A percentile compares a stretch with the other conserved stretches of the same genome.
Conservation (phyloP, 2,888 invertebrate genomes). For the Tuberolachnus salignus region DNA sequence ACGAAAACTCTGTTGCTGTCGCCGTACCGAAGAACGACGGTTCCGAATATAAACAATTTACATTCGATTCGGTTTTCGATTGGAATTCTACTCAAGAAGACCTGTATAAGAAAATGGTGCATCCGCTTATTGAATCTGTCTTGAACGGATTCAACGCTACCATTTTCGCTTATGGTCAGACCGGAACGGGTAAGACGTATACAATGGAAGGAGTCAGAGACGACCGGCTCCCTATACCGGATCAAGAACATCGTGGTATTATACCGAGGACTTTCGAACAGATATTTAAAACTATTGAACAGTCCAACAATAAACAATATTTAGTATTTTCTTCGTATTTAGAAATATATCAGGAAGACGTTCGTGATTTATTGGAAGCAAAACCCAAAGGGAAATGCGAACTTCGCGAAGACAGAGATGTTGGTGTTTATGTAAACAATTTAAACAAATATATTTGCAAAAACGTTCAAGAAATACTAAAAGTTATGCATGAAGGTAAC, state of each 20-base stretch:
- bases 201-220: conserved; percentile 80
- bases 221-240: conserved; percentile 98
- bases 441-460: conserved; percentile 93
- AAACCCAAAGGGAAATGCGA: conserved; percentile 77
- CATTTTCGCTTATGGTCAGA: conserved; percentile 99
- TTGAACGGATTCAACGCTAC: conserved; percentile 98
- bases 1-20: conserved; percentile 89
- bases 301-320: conserved; percentile 91
- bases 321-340: conserved; percentile 95
- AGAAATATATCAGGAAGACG: conserved; percentile 86
- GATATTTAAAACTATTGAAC: conserved; percentile 92
- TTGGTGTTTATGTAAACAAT: conserved; percentile 94
- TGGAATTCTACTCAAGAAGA: conserved; percentile 86
- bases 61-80: conserved; percentile 98
- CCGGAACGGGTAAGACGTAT: conserved; percentile 87
- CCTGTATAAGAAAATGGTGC: conserved; percentile 94
- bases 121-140: conserved; percentile 92
- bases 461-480: conserved; percentile 89
- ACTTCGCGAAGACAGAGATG: conserved; percentile 76
- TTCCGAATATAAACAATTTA: conserved; percentile 87
- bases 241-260: conserved; percentile 82
- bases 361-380: conserved; percentile 71
- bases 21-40: conserved; percentile 78
- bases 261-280: conserved; percentile 97
- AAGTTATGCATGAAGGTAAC: conserved; percentile 92